These are phyloP conservation scores for Phataginus tetradactyla DNA, from an alignment of 2,797 vertebrate species.

Conservation along the genomic window DNA sequence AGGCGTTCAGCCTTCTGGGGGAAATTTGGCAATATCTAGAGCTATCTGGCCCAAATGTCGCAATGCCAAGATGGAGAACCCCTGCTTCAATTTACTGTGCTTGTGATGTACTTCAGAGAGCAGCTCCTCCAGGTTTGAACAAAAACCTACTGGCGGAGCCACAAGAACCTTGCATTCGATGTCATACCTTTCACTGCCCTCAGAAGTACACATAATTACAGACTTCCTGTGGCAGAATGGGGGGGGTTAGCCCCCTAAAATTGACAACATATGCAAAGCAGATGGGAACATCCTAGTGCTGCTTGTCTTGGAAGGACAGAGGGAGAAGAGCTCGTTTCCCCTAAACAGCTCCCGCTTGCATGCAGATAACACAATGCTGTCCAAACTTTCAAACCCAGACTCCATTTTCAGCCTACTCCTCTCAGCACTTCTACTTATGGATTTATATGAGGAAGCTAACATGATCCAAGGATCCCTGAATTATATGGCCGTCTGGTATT, in stretches of 20 bases:
- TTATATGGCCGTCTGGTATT: not conserved
- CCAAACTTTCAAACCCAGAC: not conserved
- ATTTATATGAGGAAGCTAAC: not conserved
- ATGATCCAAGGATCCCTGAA: not conserved
- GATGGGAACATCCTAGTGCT: not conserved
- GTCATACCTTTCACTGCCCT: not conserved
- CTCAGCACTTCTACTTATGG: not conserved
- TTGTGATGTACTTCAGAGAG: not conserved
- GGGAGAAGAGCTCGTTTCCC: slow-evolving; percentile 5
- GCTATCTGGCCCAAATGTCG: not conserved
- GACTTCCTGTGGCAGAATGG: not conserved
- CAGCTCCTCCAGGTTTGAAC: not conserved
- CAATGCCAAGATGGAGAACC: not conserved
- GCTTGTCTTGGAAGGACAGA: not conserved
- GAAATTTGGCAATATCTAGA: not conserved
- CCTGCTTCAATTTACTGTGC: not conserved
- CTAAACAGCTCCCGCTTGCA: not conserved
- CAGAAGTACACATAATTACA: not conserved
- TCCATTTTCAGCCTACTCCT: slow-evolving; percentile 1
- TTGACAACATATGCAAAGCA: slow-evolving; percentile 1
- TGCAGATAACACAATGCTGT: not conserved
- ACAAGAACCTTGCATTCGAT: not conserved
- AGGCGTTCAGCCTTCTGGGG: not conserved
- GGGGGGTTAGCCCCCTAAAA: not conserved
- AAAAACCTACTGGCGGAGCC: slow-evolving; percentile 11